Evolutionary conservation across 92 coral and sea anemone species (phyloP), one percentile per base, ranked within the genome.

Genomic region (Galaxea fascicularis): DNA sequence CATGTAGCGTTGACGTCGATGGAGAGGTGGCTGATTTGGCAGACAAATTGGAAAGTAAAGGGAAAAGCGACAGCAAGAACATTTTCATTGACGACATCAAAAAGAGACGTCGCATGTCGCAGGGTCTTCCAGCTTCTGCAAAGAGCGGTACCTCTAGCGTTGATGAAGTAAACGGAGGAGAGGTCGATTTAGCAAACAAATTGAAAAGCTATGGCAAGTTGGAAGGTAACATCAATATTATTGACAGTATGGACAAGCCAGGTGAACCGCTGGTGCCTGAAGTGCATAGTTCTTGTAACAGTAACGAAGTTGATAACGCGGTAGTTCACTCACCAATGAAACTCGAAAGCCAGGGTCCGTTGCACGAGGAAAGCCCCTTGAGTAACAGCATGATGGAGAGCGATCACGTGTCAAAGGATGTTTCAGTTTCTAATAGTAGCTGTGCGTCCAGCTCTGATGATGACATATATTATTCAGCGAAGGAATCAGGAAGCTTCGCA

Each of bases 261-360:
- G 84, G 96, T 14, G 96, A 90, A 8, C 87, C 87, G 81, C 90
- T 92, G 75, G 17, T 59, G 7, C 65, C 88, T 21, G 92, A 87
- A 58, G 75, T 76, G 24, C 15, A 16, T 10, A 64, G 68, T 26
- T 10, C 52, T 15, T 69, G 68, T 10, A 76, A 49, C 39, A 15
- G 28, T 31, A 69, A 76, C 0, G 81, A 41, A 21, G 77, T 75
- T 10, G 74, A 35, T 35, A 35, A 57, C 4, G 84, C 51, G 28
- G 41, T 24, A 9, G 28, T 10, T 49, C 3, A 27, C 1, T 29
- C 41, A 65, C 8, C 39, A 10, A 35, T 27, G 39, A 27, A 13
- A 77, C 80, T 2, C 6, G 66, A 60, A 28, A 47, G 4, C 8
- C 76, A 71, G 14, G 56, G 11, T 4, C 57, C 26, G 65, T 17